phyloP scores from a whole-genome alignment of 2,113 vertebrate species.

The Ranitomeya variabilis region DNA sequence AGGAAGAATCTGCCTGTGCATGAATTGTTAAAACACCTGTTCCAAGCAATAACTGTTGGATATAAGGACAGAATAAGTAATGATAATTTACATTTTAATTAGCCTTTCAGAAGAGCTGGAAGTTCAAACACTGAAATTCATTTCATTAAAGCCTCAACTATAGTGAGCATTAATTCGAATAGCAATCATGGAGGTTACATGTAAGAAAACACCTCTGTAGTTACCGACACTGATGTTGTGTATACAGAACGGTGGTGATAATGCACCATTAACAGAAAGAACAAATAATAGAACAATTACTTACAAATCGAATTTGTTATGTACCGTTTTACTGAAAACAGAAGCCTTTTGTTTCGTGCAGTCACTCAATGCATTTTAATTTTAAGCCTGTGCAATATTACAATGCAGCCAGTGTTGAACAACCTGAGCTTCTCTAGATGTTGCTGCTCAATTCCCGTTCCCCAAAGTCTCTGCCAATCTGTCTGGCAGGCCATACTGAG shows the following conservation, averaged over 20 bases:
- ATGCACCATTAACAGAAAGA: constrained; percentile 8
- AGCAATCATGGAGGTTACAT: constrained; percentile 39
- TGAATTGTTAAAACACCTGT: constrained; percentile 59
- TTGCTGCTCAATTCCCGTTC: not conserved
- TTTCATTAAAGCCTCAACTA: constrained; percentile 51
- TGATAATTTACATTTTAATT: constrained; percentile 59
- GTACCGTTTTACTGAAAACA: not conserved
- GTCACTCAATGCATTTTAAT: constrained; percentile 11
- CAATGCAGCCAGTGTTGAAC: constrained; percentile 4
- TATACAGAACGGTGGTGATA: constrained; percentile 27
- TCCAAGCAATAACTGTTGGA: constrained; percentile 57
- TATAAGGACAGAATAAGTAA: constrained; percentile 57
- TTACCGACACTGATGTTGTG: constrained; percentile 14
- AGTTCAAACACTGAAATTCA: constrained; percentile 52
- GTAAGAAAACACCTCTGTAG: constrained; percentile 28
- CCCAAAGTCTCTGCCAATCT: constrained; percentile 12
- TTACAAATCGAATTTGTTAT: constrained; percentile 26
- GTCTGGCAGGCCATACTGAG: constrained; percentile 21
- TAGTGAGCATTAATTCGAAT: constrained; percentile 28
- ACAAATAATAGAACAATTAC: not conserved
- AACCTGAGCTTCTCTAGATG: constrained; percentile 5
- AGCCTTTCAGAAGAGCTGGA: constrained; percentile 55
- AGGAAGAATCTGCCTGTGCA: constrained; percentile 47
- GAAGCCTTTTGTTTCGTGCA: not conserved
- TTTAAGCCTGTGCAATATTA: not conserved